Conservation (phyloP, 2,888 invertebrate genomes). For the Melinaea menophilus region DNA sequence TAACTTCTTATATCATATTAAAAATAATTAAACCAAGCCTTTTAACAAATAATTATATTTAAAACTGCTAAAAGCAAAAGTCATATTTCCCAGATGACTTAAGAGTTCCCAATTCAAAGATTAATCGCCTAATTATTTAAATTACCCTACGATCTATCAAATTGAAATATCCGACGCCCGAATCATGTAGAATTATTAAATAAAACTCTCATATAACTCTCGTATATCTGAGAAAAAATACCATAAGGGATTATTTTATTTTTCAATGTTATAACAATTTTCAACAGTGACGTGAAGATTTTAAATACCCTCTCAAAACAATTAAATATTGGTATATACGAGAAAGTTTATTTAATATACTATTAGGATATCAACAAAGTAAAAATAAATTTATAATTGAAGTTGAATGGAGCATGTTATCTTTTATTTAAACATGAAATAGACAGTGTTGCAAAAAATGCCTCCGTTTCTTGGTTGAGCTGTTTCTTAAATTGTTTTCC, state of each 20-base stretch:
- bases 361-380: no score
- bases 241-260: slow-evolving; percentile 2
- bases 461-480: no score
- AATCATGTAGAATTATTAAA: slow-evolving; percentile 14
- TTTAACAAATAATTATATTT: no score
- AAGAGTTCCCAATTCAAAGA: slow-evolving; percentile 15
- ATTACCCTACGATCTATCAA: slow-evolving; percentile 15
- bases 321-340: no score
- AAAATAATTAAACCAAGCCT: no score
- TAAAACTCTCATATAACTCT: slow-evolving; percentile 9
- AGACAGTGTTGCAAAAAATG: no score
- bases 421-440: no score
- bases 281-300: not conserved
- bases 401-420: no score
- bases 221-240: slow-evolving; percentile 1
- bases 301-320: not conserved
- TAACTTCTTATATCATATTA: no score
- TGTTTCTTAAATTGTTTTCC: no score
- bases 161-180: slow-evolving; percentile 12
- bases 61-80: not conserved
- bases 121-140: slow-evolving; percentile 21
- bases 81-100: not conserved
- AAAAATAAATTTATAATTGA: no score
- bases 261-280: slow-evolving; percentile 1
- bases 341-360: no score